Base-by-base conservation (phyloP, 2,113 vertebrate genomes). In the Scopus umbretta region DNA sequence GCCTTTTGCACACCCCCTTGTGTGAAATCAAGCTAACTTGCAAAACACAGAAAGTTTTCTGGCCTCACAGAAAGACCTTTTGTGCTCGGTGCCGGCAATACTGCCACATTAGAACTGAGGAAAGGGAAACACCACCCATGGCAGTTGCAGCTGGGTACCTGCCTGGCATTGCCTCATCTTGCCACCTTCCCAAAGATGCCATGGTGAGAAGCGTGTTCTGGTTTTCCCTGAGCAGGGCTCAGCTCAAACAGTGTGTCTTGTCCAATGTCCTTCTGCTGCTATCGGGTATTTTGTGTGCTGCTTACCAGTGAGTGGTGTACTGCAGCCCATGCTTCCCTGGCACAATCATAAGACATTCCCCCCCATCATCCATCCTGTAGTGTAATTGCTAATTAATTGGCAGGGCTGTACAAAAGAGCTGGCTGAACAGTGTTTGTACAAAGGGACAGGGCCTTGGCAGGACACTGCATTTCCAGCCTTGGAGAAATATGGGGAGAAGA, bases 211-310 rank as follows among this genome's bases (percentile, higher is more conserved):
- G 13, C 0, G 1, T 27, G 26, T 49, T 83, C 61, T 68, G 43
- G 3, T 32, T 94, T 87, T 75, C n/a, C 9, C 26, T 1, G 2
- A 78, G 36, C 15, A 17, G 11, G 43, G 11, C 59, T 87, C 40
- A 56, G 29, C 20, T 91, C 7, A 2, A 34, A 17, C 0, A 38
- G 32, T 13, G 20, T 45, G 27, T 40, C 34, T 84, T 66, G 45
- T 58, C 34, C 49, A 70, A 11, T 25, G 25, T 19, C 27, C 36
- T 65, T 9, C 40, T 86, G 34, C 63, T 80, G 43, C 32, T 71
- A 3, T 45, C 0, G 1, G 18, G 13, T 82, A 2, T 67, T 90
- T 66, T 0, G 0, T 27, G 20, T 49, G 62, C 45, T 68, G 43
- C 32, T 75, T 38, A 50, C 40, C 20, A 65, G 8, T 1, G 4